Percentiles rank a stretch among this genome's conserved stretches.
Conservation (phyloP, 2,113 vertebrate genomes). For the Grantiella picta region DNA sequence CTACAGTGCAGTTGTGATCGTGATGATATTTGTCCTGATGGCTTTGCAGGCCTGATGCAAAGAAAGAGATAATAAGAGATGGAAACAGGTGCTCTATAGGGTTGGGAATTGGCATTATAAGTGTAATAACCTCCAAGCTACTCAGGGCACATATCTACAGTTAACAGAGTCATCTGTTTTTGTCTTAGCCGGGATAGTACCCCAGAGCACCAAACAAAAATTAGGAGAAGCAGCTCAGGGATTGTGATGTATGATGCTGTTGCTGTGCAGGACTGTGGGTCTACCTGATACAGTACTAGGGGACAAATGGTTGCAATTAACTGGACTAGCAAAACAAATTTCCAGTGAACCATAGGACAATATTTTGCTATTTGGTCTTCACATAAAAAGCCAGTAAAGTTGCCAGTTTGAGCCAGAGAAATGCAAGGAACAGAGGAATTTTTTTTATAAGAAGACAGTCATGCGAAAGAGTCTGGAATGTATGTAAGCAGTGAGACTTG, state of each 20-base stretch:
- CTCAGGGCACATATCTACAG: not conserved
- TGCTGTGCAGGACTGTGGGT: not conserved
- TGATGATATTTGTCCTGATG: conserved; percentile 4
- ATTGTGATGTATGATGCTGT: not conserved
- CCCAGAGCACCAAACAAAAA: not conserved
- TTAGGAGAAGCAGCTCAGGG: not conserved
- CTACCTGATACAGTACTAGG: not conserved
- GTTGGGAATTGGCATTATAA: not conserved
- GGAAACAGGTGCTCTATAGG: not conserved
- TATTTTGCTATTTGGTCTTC: not conserved
- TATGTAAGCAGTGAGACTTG: not conserved
- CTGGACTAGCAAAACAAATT: not conserved
- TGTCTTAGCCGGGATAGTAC: not conserved
- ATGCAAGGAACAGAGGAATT: not conserved
- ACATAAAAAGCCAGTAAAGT: not conserved
- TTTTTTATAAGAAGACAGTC: not conserved
- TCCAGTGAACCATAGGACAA: not conserved
- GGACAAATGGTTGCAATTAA: not conserved
- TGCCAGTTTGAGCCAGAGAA: not conserved
- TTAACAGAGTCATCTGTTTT: not conserved
- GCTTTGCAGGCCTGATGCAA: not conserved
- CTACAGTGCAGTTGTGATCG: conserved; percentile 7
- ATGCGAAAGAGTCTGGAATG: not conserved
- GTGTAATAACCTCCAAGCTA: not conserved
- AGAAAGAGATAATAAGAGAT: not conserved